phyloP scores from a whole-genome alignment of 2,888 invertebrate genomes.

The Heliconius sara region DNA sequence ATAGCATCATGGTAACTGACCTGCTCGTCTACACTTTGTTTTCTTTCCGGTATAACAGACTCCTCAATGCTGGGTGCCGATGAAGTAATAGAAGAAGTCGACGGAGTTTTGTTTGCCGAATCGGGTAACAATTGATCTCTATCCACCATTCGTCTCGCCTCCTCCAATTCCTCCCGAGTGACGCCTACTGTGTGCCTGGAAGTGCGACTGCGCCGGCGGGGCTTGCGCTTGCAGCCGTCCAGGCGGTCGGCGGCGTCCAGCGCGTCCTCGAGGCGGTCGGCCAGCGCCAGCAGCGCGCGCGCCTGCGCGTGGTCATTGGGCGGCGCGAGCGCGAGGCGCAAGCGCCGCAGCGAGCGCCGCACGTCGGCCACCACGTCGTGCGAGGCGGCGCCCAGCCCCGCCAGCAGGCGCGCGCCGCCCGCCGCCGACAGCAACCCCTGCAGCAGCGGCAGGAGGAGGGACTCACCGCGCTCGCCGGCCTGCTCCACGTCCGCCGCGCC shows the following conservation, averaged over 20 bases:
- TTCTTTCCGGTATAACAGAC: slow-evolving; percentile 66
- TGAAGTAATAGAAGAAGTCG: slow-evolving; percentile 66
- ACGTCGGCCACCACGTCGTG: slow-evolving; percentile 89
- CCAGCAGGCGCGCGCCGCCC: slow-evolving; percentile 74
- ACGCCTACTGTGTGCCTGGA: slow-evolving; percentile 93
- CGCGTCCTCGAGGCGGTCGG: slow-evolving; percentile 87
- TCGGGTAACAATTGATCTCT: slow-evolving; percentile 63
- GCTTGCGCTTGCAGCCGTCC: slow-evolving; percentile 70
- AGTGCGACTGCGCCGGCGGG: slow-evolving; percentile 85
- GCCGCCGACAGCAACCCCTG: slow-evolving; percentile 84
- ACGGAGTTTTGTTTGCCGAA: slow-evolving; percentile 54
- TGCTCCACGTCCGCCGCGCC: slow-evolving; percentile 54
- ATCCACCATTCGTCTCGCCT: slow-evolving; percentile 90
- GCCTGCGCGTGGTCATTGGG: slow-evolving; percentile 80
- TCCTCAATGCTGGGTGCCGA: slow-evolving; percentile 62
- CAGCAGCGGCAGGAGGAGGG: slow-evolving; percentile 87
- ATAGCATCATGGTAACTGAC: slow-evolving; percentile 64
- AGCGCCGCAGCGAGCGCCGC: slow-evolving; percentile 88
- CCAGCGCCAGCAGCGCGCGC: slow-evolving; percentile 86
- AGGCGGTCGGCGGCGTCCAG: slow-evolving; percentile 72
- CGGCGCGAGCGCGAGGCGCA: slow-evolving; percentile 88
- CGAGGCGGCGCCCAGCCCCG: slow-evolving; percentile 79
- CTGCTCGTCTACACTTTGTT: slow-evolving; percentile 62
- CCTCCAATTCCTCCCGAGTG: slow-evolving; percentile 90
- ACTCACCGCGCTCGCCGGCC: slow-evolving; percentile 87